Base-by-base conservation (phyloP, 92 coral and sea anemone genomes). In the Hydrozoanthus gracilis region DNA sequence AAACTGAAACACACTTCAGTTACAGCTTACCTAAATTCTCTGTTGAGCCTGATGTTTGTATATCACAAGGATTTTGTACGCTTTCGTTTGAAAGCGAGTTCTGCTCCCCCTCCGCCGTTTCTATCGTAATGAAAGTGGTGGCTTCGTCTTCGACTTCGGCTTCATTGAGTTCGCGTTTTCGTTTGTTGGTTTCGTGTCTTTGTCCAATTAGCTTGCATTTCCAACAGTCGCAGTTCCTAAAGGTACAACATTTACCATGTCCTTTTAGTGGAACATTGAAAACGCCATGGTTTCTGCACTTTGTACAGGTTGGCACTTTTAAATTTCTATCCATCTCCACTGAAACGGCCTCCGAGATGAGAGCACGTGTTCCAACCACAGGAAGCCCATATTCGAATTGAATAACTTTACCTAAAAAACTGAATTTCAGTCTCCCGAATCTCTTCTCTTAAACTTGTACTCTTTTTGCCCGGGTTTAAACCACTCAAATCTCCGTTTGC, bases 271-370 rank as follows among this genome's bases (percentile, higher is more conserved):
- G 93, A 35, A 88, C 91, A 13, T 61, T 71, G 50, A 49, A 88
- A 20, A 88, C 78, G 16, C 79, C 71, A 44, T 91, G 93, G 68
- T 91, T 91, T 44, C 93, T 76, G 20, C 93, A 91, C 11, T 89
- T 89, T 39, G 91, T 78, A 7, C 93, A 91, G 12, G 82, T 91
- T 20, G 92, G 92, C 51, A 78, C 64, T 13, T 82, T 90, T 11
- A 70, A 10, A 20, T 65, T 65, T 39, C 66, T 80, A 56, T 39
- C 52, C 3, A 79, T 10, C 73, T 79, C 71, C 73, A 79, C 58
- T 35, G 6, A 4, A 6, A 46, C 46, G 15, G 13, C 10, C 54
- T 3, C 71, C 7, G 44, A 35, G 83, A 1, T 14, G 49, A n/a
- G 60, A 64, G 85, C 74, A 80, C 85, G 27, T 80, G 85, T 4